phyloP scores from a whole-genome alignment of 2,797 vertebrate genomes.

The Centroberyx gerrardi region DNA sequence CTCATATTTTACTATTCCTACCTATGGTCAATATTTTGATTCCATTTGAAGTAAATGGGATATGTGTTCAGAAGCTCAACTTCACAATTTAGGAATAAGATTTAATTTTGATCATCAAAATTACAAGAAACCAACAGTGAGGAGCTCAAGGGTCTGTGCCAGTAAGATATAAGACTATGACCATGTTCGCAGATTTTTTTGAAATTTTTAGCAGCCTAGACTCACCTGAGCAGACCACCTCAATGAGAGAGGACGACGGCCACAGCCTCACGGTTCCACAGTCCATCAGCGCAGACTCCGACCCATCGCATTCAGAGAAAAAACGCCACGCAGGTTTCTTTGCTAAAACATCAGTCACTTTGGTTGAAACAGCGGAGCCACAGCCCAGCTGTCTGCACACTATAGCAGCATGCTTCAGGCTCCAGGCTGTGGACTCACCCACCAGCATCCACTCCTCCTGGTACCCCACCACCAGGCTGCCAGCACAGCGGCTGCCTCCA shows the following conservation, averaged over 20 bases:
- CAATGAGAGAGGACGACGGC: conserved; percentile 33
- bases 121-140: no score
- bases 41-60: no score
- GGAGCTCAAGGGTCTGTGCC: no score
- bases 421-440: conserved; percentile 20
- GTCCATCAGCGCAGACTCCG: conserved; percentile 33
- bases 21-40: no score
- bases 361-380: conserved; percentile 22
- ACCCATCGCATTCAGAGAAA: conserved; percentile 49
- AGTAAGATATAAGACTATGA: no score
- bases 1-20: no score
- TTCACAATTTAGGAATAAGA: no score
- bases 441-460: not conserved
- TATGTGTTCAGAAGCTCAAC: no score
- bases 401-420: conserved; percentile 31
- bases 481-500: not conserved
- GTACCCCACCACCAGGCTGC: rapidly evolving
- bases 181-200: no score
- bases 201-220: no score
- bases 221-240: conserved; percentile 37
- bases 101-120: no score
- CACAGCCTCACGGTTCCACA: conserved; percentile 9
- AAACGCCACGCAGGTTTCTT: not conserved
- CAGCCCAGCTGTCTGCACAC: conserved; percentile 45
- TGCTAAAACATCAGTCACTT: not conserved